These are phyloP conservation scores for Parnassius glacialis DNA, from an alignment of 2,888 invertebrate species.

Conservation along the genomic window DNA sequence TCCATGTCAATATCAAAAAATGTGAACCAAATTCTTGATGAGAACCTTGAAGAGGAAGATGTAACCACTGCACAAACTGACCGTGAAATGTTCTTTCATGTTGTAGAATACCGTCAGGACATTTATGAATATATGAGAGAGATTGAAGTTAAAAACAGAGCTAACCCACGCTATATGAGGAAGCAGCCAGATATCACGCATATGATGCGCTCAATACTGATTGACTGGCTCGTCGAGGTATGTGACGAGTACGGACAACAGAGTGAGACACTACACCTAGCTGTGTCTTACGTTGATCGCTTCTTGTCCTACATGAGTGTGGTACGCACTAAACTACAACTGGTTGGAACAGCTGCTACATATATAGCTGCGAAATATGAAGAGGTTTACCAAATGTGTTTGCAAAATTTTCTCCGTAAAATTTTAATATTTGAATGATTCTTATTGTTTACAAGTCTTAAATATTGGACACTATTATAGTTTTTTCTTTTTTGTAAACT, in stretches of 20 bases:
- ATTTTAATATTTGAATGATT: no score
- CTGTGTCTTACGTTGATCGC: slow-evolving; percentile 96
- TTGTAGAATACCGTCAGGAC: slow-evolving; percentile 90
- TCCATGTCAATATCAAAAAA: slow-evolving; percentile 84
- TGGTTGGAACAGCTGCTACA: slow-evolving; percentile 98
- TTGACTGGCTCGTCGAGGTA: slow-evolving; percentile 99
- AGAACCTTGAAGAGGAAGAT: slow-evolving; percentile 49
- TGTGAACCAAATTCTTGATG: slow-evolving; percentile 62
- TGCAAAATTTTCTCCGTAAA: no score
- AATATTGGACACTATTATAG: no score
- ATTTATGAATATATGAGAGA: slow-evolving; percentile 91
- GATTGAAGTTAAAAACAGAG: slow-evolving; percentile 88
- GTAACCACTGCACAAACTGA: slow-evolving; percentile 78
- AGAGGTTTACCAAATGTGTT: no score
- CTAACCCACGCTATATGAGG: slow-evolving; percentile 93
- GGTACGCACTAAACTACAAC: slow-evolving; percentile 93
- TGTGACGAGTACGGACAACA: slow-evolving; percentile 96
- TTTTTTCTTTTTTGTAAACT: no score
- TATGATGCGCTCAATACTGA: slow-evolving; percentile 95
- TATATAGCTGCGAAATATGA: slow-evolving; percentile 89
- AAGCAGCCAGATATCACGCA: slow-evolving; percentile 96
- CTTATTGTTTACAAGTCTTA: no score
- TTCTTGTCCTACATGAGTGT: slow-evolving; percentile 98
- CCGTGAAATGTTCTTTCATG: slow-evolving; percentile 86
- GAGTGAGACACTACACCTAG: slow-evolving; percentile 94